Conservation (phyloP, 35 echinoderm and acorn worm species). For the Apostichopus japonicus region DNA sequence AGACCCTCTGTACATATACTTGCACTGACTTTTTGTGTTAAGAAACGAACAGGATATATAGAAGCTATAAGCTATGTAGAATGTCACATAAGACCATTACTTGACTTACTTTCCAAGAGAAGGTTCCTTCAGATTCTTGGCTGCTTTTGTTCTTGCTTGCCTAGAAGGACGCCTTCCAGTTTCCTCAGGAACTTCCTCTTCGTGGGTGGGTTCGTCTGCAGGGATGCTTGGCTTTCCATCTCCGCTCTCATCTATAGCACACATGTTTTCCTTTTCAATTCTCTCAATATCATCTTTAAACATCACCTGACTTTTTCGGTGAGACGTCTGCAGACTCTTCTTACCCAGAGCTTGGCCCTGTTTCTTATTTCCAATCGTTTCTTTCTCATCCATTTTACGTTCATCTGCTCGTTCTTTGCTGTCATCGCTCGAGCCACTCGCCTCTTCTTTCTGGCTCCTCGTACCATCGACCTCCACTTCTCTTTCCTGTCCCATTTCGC, state of each 20-base stretch:
- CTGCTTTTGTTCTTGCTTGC: conserved; percentile 48
- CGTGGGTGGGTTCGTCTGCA: neutral
- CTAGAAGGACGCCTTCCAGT: conserved; percentile 22
- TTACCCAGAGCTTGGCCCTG: neutral
- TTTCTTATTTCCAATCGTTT: neutral
- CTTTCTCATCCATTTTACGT: neutral
- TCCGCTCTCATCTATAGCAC: neutral
- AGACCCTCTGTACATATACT: no score
- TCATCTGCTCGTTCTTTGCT: neutral
- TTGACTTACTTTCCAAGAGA: conserved; percentile 27
- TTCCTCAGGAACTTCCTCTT: neutral
- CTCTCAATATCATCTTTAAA: neutral
- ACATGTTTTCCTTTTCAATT: conserved; percentile 2
- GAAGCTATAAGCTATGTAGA: no score
- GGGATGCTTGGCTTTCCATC: neutral
- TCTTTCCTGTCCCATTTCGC: neutral
- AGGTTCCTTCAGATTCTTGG: conserved; percentile 31
- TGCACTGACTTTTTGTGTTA: no score
- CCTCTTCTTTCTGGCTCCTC: neutral
- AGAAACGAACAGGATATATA: no score
- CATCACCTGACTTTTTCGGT: neutral
- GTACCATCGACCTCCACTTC: no score
- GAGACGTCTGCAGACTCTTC: neutral
- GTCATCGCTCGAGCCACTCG: neutral
- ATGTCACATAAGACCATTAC: no score